Evolutionary conservation across 2,113 vertebrate species (phyloP).

Genomic region (Lipophrys pholis): DNA sequence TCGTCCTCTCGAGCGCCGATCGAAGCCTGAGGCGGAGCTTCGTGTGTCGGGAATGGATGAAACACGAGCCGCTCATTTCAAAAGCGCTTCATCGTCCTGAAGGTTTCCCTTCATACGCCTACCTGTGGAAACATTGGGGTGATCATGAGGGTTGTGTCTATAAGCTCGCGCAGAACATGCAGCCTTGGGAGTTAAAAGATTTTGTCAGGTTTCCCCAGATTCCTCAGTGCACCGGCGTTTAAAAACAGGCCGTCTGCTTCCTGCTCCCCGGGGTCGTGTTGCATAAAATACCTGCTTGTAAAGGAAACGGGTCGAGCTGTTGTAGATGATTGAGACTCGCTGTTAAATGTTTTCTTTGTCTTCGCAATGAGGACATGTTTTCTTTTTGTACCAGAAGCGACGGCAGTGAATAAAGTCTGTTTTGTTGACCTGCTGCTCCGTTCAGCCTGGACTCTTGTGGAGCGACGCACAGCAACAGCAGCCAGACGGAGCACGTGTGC

Average conservation of each 20-base stretch:
- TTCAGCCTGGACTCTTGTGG: slow-evolving; percentile 5
- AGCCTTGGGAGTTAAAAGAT: background rate
- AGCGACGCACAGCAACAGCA: slow-evolving; percentile 23
- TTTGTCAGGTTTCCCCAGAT: background rate
- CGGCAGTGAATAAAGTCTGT: slow-evolving; percentile 64
- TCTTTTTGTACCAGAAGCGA: slow-evolving; percentile 56
- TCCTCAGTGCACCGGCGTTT: background rate
- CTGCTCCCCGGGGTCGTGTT: background rate
- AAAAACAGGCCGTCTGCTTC: background rate
- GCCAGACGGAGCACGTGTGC: background rate
- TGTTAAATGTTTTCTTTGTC: slow-evolving; percentile 65
- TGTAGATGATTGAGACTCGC: slow-evolving; percentile 12
- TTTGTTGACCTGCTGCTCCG: slow-evolving; percentile 33
- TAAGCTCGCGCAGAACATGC: background rate
- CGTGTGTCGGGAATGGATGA: background rate
- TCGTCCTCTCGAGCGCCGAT: slow-evolving; percentile 7
- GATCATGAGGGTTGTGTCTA: background rate
- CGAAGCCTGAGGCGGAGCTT: background rate
- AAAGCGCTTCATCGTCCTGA: slow-evolving; percentile 23
- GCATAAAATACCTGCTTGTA: background rate
- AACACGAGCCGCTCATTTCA: background rate
- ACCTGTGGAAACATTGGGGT: slow-evolving; percentile 1
- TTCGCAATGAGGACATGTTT: slow-evolving; percentile 23
- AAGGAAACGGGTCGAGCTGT: background rate
- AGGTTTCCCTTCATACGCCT: slow-evolving; percentile 1